phyloP scores from a whole-genome alignment of 1,140 invertebrate genomes.

The Hirudo medicinalis region DNA sequence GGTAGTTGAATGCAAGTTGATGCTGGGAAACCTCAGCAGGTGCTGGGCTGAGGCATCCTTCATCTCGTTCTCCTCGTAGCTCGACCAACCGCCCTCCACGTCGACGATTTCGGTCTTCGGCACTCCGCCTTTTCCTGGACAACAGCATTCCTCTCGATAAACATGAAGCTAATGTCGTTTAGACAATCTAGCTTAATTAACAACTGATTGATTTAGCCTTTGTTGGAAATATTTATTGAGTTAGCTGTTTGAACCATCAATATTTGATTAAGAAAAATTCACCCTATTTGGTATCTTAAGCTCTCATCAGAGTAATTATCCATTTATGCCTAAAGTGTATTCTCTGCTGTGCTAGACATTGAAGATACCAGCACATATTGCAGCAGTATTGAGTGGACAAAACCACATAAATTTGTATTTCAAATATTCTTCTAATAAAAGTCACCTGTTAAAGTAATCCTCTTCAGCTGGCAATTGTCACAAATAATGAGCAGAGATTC shows the following conservation, averaged over 20 bases:
- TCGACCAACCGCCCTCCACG: constrained; percentile 31
- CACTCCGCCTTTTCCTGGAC: constrained; percentile 32
- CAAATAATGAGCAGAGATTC: constrained; percentile 36
- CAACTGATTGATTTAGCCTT: no score
- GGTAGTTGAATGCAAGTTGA: no score
- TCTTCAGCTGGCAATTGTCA: constrained; percentile 40
- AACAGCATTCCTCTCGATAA: no score
- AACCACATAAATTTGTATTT: constrained; percentile 2
- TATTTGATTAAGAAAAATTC: no score
- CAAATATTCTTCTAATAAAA: constrained; percentile 12
- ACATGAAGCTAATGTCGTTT: no score
- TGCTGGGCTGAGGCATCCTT: constrained; percentile 33
- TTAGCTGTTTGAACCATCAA: no score
- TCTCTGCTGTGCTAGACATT: neutral
- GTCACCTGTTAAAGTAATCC: constrained; percentile 36
- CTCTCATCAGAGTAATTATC: no score
- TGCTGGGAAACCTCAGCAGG: constrained; percentile 30
- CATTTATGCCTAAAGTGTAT: neutral
- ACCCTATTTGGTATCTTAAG: no score
- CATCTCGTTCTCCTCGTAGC: constrained; percentile 30
- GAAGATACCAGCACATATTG: neutral
- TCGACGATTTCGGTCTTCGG: constrained; percentile 31
- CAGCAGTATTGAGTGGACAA: neutral
- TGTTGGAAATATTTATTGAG: no score
- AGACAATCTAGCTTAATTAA: no score